Evolutionary conservation across 30 jellyfish, hydroid and myxozoan species (phyloP).

Genomic region (Pelagia noctiluca): DNA sequence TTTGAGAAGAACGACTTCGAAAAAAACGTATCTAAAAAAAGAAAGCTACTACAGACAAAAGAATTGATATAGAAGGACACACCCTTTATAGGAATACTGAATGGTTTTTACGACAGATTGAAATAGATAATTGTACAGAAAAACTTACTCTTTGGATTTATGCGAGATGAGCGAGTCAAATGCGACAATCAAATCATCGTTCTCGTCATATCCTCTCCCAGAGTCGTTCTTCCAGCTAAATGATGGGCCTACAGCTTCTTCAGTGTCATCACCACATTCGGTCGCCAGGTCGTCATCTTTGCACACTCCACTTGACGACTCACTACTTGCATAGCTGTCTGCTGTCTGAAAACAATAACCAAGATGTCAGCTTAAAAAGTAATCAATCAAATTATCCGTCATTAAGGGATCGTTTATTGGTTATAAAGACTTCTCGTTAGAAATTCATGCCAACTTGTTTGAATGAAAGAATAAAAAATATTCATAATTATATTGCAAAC

Average conservation of each 20-base stretch:
- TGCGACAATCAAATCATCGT: slow-evolving; percentile 92
- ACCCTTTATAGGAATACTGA: background rate
- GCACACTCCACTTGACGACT: slow-evolving; percentile 90
- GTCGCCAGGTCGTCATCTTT: slow-evolving; percentile 98
- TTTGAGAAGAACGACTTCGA: no score
- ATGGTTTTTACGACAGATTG: background rate
- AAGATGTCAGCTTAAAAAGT: no score
- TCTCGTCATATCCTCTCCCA: slow-evolving; percentile 63
- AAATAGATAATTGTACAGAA: no score
- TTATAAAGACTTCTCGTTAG: no score
- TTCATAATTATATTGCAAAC: no score
- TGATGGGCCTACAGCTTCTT: slow-evolving; percentile 71
- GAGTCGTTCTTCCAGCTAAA: slow-evolving; percentile 89
- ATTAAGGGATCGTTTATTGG: no score
- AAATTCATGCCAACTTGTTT: no score
- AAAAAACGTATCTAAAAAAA: no score
- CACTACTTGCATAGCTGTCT: slow-evolving; percentile 75
- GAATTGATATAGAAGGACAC: no score
- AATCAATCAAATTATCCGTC: no score
- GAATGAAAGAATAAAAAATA: no score
- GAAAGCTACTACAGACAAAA: no score
- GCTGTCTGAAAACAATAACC: slow-evolving; percentile 32
- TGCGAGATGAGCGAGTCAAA: slow-evolving; percentile 90
- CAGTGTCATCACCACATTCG: slow-evolving; percentile 92
- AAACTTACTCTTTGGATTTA: slow-evolving; percentile 80